These are phyloP conservation scores for Heterodera schachtii DNA, from an alignment of 1,140 invertebrate genomes.

Conservation along the genomic window DNA sequence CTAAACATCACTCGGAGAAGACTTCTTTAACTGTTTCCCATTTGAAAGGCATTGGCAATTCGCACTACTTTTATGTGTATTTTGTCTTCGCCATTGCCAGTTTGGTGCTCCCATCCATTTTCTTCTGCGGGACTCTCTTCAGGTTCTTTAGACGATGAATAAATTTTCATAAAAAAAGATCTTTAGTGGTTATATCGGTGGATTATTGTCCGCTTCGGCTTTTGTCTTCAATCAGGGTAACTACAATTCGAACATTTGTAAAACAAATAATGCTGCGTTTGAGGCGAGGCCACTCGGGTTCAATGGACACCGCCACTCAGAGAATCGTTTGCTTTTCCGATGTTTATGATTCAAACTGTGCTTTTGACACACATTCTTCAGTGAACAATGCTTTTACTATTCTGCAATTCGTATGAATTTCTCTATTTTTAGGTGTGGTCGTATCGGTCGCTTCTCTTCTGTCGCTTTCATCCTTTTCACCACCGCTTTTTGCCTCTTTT, in stretches of 20 bases:
- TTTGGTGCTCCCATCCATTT: conserved; percentile 54
- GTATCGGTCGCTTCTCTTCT: not conserved
- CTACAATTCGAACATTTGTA: not conserved
- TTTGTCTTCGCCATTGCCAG: conserved; percentile 57
- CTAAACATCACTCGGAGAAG: not conserved
- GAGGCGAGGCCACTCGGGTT: conserved; percentile 75
- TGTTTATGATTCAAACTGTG: conserved; percentile 70
- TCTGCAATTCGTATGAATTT: not conserved
- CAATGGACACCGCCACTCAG: conserved; percentile 82
- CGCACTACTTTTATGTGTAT: conserved; percentile 63
- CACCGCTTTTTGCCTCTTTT: conserved; percentile 30
- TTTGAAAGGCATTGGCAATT: conserved; percentile 54
- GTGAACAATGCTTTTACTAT: conserved; percentile 44
- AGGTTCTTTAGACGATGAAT: conserved; percentile 37
- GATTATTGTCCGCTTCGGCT: conserved; percentile 72
- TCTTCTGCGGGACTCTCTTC: conserved; percentile 55
- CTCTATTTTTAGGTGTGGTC: not conserved
- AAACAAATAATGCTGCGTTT: not conserved
- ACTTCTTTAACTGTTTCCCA: conserved; percentile 20
- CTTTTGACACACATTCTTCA: conserved; percentile 67
- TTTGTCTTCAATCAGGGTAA: conserved; percentile 78
- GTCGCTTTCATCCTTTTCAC: not conserved
- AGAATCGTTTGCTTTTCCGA: conserved; percentile 80
- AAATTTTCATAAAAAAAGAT: conserved; percentile 20
- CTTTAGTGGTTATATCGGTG: conserved; percentile 75